These are phyloP conservation scores for Achatina immaculata DNA, from an alignment of 1,140 invertebrate species.

Conservation along the genomic window DNA sequence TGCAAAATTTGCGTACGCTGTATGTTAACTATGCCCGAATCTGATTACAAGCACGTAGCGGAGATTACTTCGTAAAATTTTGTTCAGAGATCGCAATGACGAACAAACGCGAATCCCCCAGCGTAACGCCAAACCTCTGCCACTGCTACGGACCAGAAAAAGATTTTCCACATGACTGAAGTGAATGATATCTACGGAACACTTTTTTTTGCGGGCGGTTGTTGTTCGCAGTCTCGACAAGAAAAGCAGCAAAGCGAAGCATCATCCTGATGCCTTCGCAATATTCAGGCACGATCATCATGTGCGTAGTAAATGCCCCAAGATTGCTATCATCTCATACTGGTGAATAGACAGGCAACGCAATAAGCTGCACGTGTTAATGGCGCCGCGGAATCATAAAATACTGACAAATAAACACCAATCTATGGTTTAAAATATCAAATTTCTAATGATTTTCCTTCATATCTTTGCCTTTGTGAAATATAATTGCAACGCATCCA, in stretches of 20 bases:
- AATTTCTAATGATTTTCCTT: neutral
- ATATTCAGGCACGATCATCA: too few species aligned
- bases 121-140: neutral
- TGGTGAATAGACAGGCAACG: neutral
- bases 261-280: too few species aligned
- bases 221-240: too few species aligned
- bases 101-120: neutral
- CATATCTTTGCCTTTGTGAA: too few species aligned
- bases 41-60: neutral
- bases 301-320: too few species aligned
- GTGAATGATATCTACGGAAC: too few species aligned
- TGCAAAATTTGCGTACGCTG: neutral
- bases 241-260: too few species aligned
- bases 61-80: neutral
- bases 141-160: neutral
- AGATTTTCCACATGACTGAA: neutral
- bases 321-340: neutral
- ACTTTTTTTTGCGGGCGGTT: too few species aligned
- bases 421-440: neutral
- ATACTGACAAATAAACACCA: neutral
- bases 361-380: neutral
- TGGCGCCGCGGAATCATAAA: neutral
- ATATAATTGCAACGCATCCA: too few species aligned
- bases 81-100: neutral
- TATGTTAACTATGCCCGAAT: neutral